A percentile compares a stretch with the other conserved stretches of the same genome.
Conservation (phyloP, 2,113 vertebrate genomes). For the Dipodomys ordii region DNA sequence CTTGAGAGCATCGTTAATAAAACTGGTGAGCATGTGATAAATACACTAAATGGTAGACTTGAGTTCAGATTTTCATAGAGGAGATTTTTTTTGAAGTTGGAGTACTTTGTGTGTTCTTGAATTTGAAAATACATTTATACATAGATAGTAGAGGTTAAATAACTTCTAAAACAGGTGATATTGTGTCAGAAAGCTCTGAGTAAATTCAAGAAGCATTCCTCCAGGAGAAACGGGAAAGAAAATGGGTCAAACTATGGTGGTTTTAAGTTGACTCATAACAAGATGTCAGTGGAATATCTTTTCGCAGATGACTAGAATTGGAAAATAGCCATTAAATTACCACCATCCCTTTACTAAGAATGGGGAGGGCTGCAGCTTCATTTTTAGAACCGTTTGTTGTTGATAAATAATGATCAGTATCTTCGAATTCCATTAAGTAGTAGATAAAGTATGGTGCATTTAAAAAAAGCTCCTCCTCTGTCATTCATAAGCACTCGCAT, state of each 20-base stretch:
- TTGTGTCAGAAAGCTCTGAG: neutral
- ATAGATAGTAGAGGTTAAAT: neutral
- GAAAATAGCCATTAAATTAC: neutral
- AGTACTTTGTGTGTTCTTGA: neutral
- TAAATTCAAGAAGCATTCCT: neutral
- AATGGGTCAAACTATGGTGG: neutral
- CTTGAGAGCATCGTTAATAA: neutral
- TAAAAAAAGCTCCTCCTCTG: rapidly evolving
- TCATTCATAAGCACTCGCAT: neutral
- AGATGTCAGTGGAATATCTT: constrained; percentile 3
- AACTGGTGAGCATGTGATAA: neutral
- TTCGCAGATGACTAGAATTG: neutral
- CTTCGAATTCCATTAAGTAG: neutral
- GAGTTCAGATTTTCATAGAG: constrained; percentile 1
- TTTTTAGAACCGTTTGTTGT: constrained; percentile 21
- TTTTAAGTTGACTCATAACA: neutral
- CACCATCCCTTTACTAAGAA: neutral
- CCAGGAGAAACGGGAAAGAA: neutral
- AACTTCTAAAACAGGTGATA: neutral
- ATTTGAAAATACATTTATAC: neutral
- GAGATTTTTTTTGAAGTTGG: neutral
- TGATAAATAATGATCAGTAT: neutral
- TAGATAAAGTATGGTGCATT: neutral
- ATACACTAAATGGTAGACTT: neutral
- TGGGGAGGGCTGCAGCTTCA: neutral